Conservation (phyloP, 2,113 vertebrate species). For the Crotalus horridus region DNA sequence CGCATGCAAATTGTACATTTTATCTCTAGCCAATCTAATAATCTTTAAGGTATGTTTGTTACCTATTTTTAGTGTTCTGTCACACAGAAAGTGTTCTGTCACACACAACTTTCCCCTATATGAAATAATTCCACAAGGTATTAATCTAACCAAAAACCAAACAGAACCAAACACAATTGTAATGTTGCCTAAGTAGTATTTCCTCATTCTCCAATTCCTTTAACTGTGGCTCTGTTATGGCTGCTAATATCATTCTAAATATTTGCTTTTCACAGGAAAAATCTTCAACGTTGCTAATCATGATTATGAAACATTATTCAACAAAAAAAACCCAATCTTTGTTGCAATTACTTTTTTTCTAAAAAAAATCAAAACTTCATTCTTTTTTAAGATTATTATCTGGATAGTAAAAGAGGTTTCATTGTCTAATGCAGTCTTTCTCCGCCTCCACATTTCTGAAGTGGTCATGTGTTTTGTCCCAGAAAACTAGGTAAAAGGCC, state of each 20-base stretch:
- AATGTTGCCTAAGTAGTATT: background rate
- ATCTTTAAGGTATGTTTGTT: background rate
- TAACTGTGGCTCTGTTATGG: background rate
- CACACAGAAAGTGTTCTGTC: background rate
- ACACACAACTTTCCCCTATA: background rate
- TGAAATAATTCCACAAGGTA: background rate
- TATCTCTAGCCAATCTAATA: background rate
- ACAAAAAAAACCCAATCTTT: background rate
- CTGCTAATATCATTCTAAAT: background rate
- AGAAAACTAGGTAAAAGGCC: constrained; percentile 59
- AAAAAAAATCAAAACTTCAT: background rate
- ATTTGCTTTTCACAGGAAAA: background rate
- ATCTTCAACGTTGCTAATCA: background rate
- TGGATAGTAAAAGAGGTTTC: background rate
- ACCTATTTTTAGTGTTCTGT: background rate
- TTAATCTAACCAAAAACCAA: background rate
- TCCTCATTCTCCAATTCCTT: background rate
- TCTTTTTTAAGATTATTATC: background rate
- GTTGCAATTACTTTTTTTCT: background rate
- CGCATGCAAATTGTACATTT: background rate
- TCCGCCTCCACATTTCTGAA: constrained; percentile 39
- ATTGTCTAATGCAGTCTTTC: constrained; percentile 20
- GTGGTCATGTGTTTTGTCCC: background rate
- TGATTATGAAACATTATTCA: background rate
- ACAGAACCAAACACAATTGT: background rate